These are phyloP conservation scores for Uria aalge DNA, from an alignment of 2,113 vertebrate genomes.

Conservation along the genomic window DNA sequence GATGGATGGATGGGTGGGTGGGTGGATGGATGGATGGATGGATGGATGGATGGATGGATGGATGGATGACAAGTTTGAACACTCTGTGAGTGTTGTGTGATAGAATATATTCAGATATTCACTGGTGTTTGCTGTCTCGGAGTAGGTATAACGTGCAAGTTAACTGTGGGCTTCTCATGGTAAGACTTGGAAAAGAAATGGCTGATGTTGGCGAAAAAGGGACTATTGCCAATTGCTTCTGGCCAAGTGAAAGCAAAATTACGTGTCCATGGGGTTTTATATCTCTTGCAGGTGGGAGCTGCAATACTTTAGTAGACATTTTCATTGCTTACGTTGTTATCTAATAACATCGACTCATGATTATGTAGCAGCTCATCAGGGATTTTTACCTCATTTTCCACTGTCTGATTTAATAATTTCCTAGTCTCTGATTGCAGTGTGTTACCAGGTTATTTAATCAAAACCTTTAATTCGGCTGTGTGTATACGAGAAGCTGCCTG, in stretches of 20 bases:
- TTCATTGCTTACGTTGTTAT: background rate
- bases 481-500: background rate
- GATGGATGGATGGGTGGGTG: no score
- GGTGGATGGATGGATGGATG: no score
- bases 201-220: background rate
- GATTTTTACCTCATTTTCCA: background rate
- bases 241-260: background rate
- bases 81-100: background rate
- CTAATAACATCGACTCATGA: background rate
- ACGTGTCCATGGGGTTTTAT: background rate
- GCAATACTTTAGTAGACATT: background rate
- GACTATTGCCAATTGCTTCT: background rate
- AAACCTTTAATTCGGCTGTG: background rate
- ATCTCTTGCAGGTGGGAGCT: background rate
- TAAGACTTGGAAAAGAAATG: background rate
- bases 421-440: background rate
- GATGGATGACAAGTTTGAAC: no score
- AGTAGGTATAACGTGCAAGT: background rate
- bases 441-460: background rate
- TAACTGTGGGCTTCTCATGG: background rate
- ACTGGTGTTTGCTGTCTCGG: background rate
- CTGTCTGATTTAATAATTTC: slow-evolving; percentile 7
- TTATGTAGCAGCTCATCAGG: background rate
- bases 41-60: no score
- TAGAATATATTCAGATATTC: background rate